phyloP scores from a whole-genome alignment of 2,113 vertebrate genomes.

The Ibidorhyncha struthersii region DNA sequence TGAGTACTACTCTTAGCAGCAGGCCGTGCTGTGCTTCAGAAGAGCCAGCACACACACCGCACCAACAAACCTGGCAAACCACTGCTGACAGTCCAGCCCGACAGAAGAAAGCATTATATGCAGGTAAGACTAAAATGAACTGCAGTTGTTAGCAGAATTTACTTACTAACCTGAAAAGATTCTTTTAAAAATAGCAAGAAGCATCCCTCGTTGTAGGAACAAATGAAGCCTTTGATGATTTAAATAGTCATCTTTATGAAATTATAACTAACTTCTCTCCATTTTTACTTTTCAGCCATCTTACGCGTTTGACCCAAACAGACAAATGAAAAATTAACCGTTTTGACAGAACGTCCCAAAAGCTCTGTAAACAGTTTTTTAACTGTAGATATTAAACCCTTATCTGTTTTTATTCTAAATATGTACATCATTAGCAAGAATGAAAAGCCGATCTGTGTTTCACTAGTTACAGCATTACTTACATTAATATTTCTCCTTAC shows the following conservation, averaged over 20 bases:
- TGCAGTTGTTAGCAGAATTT: background rate
- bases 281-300: background rate
- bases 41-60: background rate
- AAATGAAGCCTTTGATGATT: background rate
- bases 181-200: background rate
- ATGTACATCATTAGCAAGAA: background rate
- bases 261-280: background rate
- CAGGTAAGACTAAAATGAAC: constrained; percentile 58
- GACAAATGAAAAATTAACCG: background rate
- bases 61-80: background rate
- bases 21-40: background rate
- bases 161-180: background rate
- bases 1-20: background rate
- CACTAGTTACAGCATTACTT: background rate
- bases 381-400: background rate
- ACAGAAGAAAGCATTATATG: constrained; percentile 66
- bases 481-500: background rate
- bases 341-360: background rate
- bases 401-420: background rate
- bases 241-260: background rate
- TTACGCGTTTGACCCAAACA: background rate
- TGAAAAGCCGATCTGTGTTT: background rate
- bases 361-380: background rate
- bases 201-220: fast-evolving
- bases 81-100: background rate